phyloP scores from a whole-genome alignment of 2,888 invertebrate species.

The Ichneumoninae sp. region DNA sequence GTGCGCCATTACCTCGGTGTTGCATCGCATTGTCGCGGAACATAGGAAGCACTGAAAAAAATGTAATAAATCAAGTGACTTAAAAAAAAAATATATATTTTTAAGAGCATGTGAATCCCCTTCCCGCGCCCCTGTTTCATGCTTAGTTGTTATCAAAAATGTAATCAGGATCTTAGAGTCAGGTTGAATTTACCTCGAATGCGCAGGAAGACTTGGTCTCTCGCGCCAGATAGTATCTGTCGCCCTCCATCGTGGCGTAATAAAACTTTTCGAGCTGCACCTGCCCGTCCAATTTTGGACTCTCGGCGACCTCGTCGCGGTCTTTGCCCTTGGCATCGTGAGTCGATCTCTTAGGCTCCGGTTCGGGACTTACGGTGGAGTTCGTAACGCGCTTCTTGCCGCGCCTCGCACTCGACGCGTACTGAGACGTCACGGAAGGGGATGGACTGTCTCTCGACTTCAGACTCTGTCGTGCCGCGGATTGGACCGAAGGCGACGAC shows the following conservation, averaged over 20 bases:
- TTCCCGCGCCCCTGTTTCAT: too few species aligned
- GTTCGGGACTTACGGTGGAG: conserved; percentile 84
- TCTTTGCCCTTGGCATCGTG: conserved; percentile 71
- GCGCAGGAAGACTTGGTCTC: conserved; percentile 77
- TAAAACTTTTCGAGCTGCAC: conserved; percentile 79
- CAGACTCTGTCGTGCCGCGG: conserved; percentile 26
- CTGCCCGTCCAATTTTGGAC: conserved; percentile 56
- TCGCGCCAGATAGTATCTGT: conserved; percentile 72
- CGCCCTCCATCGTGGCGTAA: conserved; percentile 81
- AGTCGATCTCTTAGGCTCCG: conserved; percentile 73
- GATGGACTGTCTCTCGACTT: conserved; percentile 29
- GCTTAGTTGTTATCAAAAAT: too few species aligned
- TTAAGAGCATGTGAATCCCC: too few species aligned
- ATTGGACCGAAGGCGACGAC: conserved; percentile 36
- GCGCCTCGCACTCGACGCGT: conserved; percentile 79
- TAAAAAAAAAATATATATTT: too few species aligned
- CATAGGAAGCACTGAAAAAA: conserved; percentile 80
- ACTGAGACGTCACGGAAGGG: conserved; percentile 60
- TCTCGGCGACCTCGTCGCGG: conserved; percentile 66
- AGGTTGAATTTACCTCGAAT: conserved; percentile 74
- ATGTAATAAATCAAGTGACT: background rate
- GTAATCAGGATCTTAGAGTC: background rate
- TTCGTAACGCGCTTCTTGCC: conserved; percentile 81
- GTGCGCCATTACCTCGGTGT: conserved; percentile 83
- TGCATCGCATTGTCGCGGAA: conserved; percentile 77